Evolutionary conservation across 2,888 invertebrate species (phyloP).

Genomic region (Ophioninae sp.): DNA sequence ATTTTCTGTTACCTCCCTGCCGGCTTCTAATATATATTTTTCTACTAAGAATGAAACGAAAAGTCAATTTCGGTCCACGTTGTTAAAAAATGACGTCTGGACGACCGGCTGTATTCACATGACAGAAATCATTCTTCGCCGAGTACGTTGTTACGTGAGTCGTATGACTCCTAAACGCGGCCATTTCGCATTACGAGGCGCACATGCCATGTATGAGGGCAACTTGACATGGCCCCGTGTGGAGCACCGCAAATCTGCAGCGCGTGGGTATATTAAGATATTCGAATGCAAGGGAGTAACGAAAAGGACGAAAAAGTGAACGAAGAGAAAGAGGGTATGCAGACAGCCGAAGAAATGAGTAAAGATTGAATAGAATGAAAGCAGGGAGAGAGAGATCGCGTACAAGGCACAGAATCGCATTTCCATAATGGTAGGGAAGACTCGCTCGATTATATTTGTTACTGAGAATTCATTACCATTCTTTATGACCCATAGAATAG

Average conservation of each 20-base stretch:
- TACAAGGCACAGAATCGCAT: slow-evolving; percentile 63
- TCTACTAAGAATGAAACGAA: background rate
- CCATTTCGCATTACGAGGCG: slow-evolving; percentile 56
- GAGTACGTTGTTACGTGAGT: slow-evolving; percentile 67
- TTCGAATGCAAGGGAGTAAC: slow-evolving; percentile 56
- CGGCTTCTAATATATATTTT: no score
- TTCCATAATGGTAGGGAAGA: slow-evolving; percentile 72
- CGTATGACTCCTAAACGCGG: slow-evolving; percentile 67
- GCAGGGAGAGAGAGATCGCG: slow-evolving; percentile 45
- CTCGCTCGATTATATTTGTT: slow-evolving; percentile 65
- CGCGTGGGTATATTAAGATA: slow-evolving; percentile 66
- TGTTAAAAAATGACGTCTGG: slow-evolving; percentile 16
- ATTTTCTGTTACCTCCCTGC: no score
- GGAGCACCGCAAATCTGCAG: slow-evolving; percentile 22
- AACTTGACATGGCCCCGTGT: slow-evolving; percentile 45
- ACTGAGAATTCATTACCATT: slow-evolving; percentile 73
- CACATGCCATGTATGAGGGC: slow-evolving; percentile 34
- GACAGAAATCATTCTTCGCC: slow-evolving; percentile 63
- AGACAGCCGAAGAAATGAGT: slow-evolving; percentile 24
- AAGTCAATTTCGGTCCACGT: background rate
- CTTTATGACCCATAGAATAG: slow-evolving; percentile 70
- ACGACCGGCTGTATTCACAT: background rate
- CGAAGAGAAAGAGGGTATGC: slow-evolving; percentile 14
- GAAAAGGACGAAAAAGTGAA: slow-evolving; percentile 3
- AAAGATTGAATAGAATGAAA: slow-evolving; percentile 34